A percentile compares a stretch with the other conserved stretches of the same genome.
Evolutionary conservation across 1,140 invertebrate species (phyloP).

Genomic region (Trachymyrmex septentrionalis): DNA sequence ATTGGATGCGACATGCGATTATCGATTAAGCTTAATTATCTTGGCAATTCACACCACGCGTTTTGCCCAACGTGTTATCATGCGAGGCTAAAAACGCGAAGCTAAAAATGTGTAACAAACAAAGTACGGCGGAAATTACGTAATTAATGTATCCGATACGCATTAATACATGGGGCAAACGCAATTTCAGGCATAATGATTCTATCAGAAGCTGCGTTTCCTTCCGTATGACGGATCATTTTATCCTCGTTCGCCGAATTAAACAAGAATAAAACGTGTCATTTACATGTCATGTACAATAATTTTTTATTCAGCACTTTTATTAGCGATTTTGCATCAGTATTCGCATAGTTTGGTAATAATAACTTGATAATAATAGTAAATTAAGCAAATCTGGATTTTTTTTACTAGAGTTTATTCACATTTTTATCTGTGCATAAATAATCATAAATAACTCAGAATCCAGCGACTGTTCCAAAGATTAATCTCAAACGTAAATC

Average conservation of each 20-base stretch:
- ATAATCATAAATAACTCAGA: conserved; percentile 31
- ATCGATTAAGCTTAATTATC: conserved; percentile 29
- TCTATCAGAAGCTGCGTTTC: not conserved
- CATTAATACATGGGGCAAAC: too few relatives aligned
- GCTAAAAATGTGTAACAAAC: not conserved
- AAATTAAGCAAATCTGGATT: not conserved
- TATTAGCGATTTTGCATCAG: not conserved
- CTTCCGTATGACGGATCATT: too few relatives aligned
- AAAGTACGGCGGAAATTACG: conserved; percentile 6
- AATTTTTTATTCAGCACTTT: not conserved
- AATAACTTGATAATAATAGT: not conserved
- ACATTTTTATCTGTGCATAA: not conserved
- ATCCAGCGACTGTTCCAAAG: not conserved
- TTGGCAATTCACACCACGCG: not conserved
- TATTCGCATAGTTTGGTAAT: conserved; percentile 24
- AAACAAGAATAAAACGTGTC: too few relatives aligned
- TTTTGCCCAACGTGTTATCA: not conserved
- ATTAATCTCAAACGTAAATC: conserved; percentile 8
- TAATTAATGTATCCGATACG: not conserved
- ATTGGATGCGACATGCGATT: conserved; percentile 5
- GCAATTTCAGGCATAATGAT: conserved; percentile 15
- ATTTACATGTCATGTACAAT: not conserved
- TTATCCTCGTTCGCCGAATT: too few relatives aligned
- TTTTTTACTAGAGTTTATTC: conserved; percentile 42
- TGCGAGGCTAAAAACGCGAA: not conserved